Percentiles rank a stretch among this genome's conserved stretches.
Evolutionary conservation across 2,888 invertebrate species (phyloP).

Genomic region (Odontothrips loti): DNA sequence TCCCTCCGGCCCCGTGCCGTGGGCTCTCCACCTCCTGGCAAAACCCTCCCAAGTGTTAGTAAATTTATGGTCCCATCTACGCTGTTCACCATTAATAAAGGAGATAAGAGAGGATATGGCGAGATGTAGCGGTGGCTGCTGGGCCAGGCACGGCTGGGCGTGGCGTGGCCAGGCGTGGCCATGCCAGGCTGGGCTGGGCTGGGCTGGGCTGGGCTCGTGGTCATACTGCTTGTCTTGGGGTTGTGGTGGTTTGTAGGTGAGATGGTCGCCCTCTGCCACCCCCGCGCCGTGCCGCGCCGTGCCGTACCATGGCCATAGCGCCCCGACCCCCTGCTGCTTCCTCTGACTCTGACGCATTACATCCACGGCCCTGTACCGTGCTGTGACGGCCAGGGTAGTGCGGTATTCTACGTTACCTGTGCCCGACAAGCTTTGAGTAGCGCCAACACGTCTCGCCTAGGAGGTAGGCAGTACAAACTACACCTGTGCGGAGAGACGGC

Average conservation of each 20-base stretch:
- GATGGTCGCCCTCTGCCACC: background rate
- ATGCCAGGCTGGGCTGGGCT: background rate
- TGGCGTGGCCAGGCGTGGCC: background rate
- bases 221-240: constrained; percentile 22
- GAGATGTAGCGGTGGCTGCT: constrained; percentile 23
- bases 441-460: too few species aligned
- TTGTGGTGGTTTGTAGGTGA: constrained; percentile 26
- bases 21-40: constrained; percentile 17
- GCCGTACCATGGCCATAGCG: background rate
- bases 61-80: constrained; percentile 26
- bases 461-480: too few species aligned
- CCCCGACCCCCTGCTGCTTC: background rate
- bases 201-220: background rate
- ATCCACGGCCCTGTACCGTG: too few species aligned
- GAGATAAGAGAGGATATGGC: constrained; percentile 26
- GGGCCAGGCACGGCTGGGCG: background rate
- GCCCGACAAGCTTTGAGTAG: too few species aligned
- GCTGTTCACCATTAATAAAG: constrained; percentile 26
- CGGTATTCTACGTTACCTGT: too few species aligned
- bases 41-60: constrained; percentile 26
- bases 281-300: background rate
- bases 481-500: too few species aligned
- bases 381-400: too few species aligned
- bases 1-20: background rate
- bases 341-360: too few species aligned